Base-by-base conservation (phyloP, 2,888 invertebrate genomes). In the Harmothoe impar region DNA sequence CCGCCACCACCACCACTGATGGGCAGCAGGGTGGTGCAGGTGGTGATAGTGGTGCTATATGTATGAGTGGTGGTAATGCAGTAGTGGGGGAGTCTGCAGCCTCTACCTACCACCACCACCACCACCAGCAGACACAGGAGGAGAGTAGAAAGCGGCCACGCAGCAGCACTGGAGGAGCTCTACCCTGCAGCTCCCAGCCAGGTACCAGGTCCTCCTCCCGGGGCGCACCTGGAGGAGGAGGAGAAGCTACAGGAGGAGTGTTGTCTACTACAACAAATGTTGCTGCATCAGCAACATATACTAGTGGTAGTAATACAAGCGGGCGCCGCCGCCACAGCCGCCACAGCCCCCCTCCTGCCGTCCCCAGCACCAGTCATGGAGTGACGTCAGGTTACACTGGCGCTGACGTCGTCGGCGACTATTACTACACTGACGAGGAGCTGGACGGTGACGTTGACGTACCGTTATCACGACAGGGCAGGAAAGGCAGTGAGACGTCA, bases 301-400 rank as follows among this genome's bases (percentile, higher is more conserved):
- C 5, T 25, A n/a, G 20, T 31, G 68, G 3, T 43, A 43, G 5
- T 43, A 43, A 3, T 43, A 43, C 43, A 43, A 43, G 43, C 10
- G 43, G 43, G 25, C 15, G n/a, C 62, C 17, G n/a, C 23, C 51
- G 33, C 10, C 3, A 33, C 25, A 7, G 20, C 68, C 43, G 68
- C 68, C 72, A 17, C 85, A n/a, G 43, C 72, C n/a, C 72, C 29
- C n/a, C 89, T 0, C n/a, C 52, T 52, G 29, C 52, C 52, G 51
- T 54, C 51, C 33, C 90, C 77, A 62, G 35, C 35, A 35, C 54
- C 31, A 91, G 56, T 15, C 43, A 62, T 35, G 91, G 91, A 89
- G 43, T 68, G 29, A 62, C 89, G 10, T 72, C 89, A 29, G 89
- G 77, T 72, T n/a, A 43, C 5, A 77, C 43, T 29, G 72, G 68